phyloP scores from a whole-genome alignment of 2,113 vertebrate species.

The Struthidea cinerea region DNA sequence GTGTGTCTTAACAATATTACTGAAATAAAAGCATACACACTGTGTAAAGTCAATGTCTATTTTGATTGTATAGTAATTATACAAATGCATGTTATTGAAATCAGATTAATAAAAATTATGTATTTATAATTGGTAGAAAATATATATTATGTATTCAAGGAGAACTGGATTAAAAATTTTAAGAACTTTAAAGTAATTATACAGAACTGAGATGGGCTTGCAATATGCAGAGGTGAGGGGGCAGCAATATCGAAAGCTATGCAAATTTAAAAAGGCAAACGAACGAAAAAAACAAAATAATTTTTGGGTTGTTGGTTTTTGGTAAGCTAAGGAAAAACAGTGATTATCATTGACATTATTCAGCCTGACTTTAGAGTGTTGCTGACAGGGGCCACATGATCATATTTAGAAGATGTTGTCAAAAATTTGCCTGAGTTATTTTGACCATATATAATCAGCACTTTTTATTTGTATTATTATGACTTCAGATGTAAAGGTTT shows the following conservation, averaged over 20 bases:
- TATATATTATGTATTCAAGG: slow-evolving; percentile 70
- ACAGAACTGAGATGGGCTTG: slow-evolving; percentile 44
- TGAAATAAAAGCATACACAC: slow-evolving; percentile 70
- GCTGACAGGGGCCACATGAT: slow-evolving; percentile 46
- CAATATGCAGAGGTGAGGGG: slow-evolving; percentile 55
- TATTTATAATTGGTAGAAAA: slow-evolving; percentile 77
- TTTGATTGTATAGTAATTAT: slow-evolving; percentile 77
- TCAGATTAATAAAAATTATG: slow-evolving; percentile 69
- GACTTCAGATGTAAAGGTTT: slow-evolving; percentile 73
- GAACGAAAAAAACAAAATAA: background rate
- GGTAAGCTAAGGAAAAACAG: slow-evolving; percentile 36
- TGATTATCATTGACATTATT: slow-evolving; percentile 42
- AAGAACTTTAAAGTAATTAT: slow-evolving; percentile 55
- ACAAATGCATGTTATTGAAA: slow-evolving; percentile 78
- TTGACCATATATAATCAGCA: slow-evolving; percentile 64
- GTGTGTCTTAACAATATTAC: slow-evolving; percentile 68
- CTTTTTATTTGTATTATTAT: slow-evolving; percentile 73
- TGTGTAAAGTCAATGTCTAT: slow-evolving; percentile 73
- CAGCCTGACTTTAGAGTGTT: slow-evolving; percentile 60
- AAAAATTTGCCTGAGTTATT: slow-evolving; percentile 64
- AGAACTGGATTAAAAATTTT: slow-evolving; percentile 50
- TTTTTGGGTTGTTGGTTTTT: slow-evolving; percentile 25
- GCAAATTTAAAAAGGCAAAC: slow-evolving; percentile 43
- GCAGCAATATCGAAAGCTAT: slow-evolving; percentile 73
- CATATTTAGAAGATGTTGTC: slow-evolving; percentile 59